Percentiles rank a stretch among this genome's conserved stretches.
These are phyloP conservation scores for Cydia splendana DNA, from an alignment of 1,140 invertebrate genomes.

Conservation along the genomic window DNA sequence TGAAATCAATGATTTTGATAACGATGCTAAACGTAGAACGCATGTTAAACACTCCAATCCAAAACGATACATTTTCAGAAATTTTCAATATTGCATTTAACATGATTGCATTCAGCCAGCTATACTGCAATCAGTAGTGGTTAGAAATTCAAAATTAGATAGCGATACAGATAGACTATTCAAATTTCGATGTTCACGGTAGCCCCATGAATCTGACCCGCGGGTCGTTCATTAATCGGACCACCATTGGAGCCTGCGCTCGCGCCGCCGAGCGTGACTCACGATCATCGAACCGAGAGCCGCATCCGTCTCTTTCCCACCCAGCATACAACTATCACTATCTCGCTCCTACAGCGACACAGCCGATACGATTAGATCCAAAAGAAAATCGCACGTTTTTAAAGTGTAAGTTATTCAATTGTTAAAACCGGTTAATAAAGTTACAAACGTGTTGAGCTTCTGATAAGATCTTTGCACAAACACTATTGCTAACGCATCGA, in stretches of 20 bases:
- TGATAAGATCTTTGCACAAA: conserved; percentile 1
- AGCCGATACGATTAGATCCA: conserved; percentile 38
- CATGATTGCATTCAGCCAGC: too few species aligned
- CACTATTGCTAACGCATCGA: conserved; percentile 8
- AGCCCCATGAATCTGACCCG: conserved; percentile 28
- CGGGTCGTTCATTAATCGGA: conserved; percentile 41
- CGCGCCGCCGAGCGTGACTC: conserved; percentile 62
- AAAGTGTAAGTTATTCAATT: conserved; percentile 30
- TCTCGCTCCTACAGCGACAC: conserved; percentile 41
- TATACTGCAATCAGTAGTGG: neutral
- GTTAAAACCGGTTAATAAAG: conserved; percentile 16
- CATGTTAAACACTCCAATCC: too few species aligned
- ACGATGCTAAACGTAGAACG: too few species aligned
- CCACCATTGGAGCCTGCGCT: conserved; percentile 48
- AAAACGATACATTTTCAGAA: too few species aligned
- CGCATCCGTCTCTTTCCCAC: conserved; percentile 51
- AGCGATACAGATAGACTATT: neutral
- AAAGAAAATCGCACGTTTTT: conserved; percentile 44
- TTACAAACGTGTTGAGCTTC: neutral
- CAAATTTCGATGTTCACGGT: neutral
- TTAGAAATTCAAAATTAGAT: neutral
- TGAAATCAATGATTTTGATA: too few species aligned
- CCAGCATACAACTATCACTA: conserved; percentile 45
- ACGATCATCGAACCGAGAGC: conserved; percentile 55
- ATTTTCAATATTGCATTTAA: too few species aligned